Percentiles rank a stretch among this genome's conserved stretches.
These are phyloP conservation scores for Griposia aprilina DNA, from an alignment of 2,888 invertebrate genomes.

Conservation along the genomic window DNA sequence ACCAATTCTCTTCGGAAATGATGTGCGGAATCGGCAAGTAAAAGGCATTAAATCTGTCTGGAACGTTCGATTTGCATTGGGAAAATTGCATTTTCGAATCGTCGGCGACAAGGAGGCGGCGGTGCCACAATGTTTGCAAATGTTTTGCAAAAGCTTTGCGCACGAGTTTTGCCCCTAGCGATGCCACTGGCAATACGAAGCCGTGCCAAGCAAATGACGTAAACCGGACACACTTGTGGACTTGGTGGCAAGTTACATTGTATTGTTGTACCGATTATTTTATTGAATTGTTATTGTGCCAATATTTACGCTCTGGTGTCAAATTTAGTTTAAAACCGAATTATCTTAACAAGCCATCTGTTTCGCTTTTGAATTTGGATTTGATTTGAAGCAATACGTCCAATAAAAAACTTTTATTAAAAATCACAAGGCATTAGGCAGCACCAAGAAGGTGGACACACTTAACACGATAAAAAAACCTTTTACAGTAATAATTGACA, in stretches of 20 bases:
- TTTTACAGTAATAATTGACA: slow-evolving; percentile 6
- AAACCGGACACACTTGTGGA: slow-evolving; percentile 50
- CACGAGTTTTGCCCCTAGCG: slow-evolving; percentile 69
- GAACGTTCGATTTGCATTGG: slow-evolving; percentile 88
- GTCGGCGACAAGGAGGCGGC: slow-evolving; percentile 80
- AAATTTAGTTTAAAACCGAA: slow-evolving; percentile 5
- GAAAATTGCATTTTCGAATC: slow-evolving; percentile 88
- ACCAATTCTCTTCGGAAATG: slow-evolving; percentile 82
- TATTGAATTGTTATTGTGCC: slow-evolving; percentile 25
- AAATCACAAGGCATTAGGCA: background rate
- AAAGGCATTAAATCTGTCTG: slow-evolving; percentile 89
- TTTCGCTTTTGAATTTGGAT: background rate
- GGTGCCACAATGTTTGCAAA: slow-evolving; percentile 81
- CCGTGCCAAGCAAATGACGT: slow-evolving; percentile 52
- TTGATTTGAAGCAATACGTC: slow-evolving; percentile 11
- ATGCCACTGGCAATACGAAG: slow-evolving; percentile 53
- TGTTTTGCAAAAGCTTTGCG: slow-evolving; percentile 79
- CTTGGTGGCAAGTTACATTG: slow-evolving; percentile 50
- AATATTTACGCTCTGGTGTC: slow-evolving; percentile 4
- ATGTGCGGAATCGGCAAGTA: slow-evolving; percentile 86
- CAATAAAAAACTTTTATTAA: slow-evolving; percentile 5
- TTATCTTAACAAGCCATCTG: background rate
- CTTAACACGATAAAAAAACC: background rate
- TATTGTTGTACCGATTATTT: slow-evolving; percentile 45
- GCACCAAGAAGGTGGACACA: slow-evolving; percentile 23